Evolutionary conservation across 2,888 invertebrate species (phyloP), one percentile per base, ranked within the genome.

Genomic region (Archips crataeganus): DNA sequence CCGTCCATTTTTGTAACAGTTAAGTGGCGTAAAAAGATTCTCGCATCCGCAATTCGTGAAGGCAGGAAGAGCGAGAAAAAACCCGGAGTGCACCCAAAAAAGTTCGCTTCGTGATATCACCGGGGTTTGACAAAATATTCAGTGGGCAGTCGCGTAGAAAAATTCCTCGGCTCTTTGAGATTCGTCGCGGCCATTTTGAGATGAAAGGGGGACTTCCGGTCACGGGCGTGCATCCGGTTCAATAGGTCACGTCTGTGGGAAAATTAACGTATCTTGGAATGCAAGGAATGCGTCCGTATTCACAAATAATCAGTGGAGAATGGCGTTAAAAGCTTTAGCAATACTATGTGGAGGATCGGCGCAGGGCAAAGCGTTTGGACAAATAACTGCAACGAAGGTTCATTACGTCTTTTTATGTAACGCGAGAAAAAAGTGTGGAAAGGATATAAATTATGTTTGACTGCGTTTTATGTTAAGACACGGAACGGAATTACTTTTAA

Each of bases 181-280:
- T 92, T 91, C 86, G 93, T 85, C 85, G 88, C 87, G 92, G 92
- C 87, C 90, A 91, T 90, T 91, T 89, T 87, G 84, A 90, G 91
- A 92, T 91, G 90, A 91, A 90, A 90, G 89, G 88, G 85, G 88
- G 85, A 82, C 90, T 91, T 92, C 93, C 93, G 93, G 93, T 85
- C 88, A 86, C 87, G 89, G 88, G 81, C 89, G 84, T 83, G 88
- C 88, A 88, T 92, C 92, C 93, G 92, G 91, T 88, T 80, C 82
- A 76, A 80, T 79, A 77, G 78, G 81, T 78, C 82, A 82, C 75
- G 75, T 75, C 74, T 69, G 60, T 74, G 74, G 70, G 70, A 74
- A 73, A 74, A 74, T 74, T 74, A 74, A 74, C 64, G 74, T 57
- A 71, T 74, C 62, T 57, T 23, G 65, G 71, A 74, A 71, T 64